Conservation (phyloP, 2,113 vertebrate genomes). For the Ochotona curzoniae region DNA sequence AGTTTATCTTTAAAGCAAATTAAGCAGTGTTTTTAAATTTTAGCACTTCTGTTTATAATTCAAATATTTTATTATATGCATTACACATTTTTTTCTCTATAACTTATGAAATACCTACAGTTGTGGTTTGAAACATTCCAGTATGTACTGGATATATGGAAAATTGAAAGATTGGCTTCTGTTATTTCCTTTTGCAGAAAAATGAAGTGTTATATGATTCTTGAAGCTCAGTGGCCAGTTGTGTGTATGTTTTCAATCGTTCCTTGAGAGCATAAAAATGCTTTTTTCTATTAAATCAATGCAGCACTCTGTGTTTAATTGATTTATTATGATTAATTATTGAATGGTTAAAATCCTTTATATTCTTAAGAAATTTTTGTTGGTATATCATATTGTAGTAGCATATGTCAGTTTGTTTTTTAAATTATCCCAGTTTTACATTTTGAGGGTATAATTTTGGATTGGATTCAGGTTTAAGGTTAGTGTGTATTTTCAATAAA, state of each 20-base stretch:
- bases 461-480: background rate
- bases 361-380: background rate
- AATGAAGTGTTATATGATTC: background rate
- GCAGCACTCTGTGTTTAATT: background rate
- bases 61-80: slow-evolving; percentile 26
- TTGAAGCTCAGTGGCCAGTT: background rate
- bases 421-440: background rate
- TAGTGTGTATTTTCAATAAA: background rate
- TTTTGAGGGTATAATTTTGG: background rate
- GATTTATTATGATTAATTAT: background rate
- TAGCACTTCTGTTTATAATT: background rate
- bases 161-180: background rate
- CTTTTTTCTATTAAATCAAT: background rate
- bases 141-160: background rate
- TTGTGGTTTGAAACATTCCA: background rate
- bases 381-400: background rate
- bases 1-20: background rate
- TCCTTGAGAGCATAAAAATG: background rate
- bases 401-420: slow-evolving; percentile 9
- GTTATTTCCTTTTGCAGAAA: background rate
- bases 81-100: background rate
- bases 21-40: slow-evolving; percentile 6
- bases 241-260: background rate
- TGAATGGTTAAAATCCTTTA: background rate
- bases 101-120: background rate